phyloP scores from a whole-genome alignment of 2,888 invertebrate species.

The Xestia xanthographa region DNA sequence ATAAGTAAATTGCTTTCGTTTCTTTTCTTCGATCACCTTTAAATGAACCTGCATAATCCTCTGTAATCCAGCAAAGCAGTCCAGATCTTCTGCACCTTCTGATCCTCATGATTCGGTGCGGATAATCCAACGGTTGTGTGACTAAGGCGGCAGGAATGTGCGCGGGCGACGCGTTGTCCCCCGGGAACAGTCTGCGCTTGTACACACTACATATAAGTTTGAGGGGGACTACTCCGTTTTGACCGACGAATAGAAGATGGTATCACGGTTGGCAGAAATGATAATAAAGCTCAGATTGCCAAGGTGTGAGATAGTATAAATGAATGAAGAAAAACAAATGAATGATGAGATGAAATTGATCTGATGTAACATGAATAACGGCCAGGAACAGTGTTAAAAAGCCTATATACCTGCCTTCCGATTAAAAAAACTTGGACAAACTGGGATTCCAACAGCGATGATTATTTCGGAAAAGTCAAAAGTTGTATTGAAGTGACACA shows the following conservation, averaged over 20 bases:
- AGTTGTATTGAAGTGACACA: not conserved
- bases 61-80: slow-evolving; percentile 5
- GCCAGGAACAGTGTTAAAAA: not conserved
- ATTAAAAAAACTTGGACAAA: not conserved
- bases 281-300: not conserved
- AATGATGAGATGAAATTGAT: not conserved
- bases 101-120: slow-evolving; percentile 18
- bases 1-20: not conserved
- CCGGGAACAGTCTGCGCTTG: slow-evolving; percentile 51
- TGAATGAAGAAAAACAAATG: not conserved
- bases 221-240: slow-evolving; percentile 1
- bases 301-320: not conserved
- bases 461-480: not conserved
- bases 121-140: slow-evolving; percentile 72
- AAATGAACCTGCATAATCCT: not conserved
- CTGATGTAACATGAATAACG: not conserved
- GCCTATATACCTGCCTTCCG: not conserved
- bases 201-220: slow-evolving; percentile 11
- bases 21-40: not conserved
- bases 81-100: slow-evolving; percentile 53
- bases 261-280: not conserved
- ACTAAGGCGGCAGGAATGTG: slow-evolving; percentile 67
- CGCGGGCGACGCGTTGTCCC: slow-evolving; percentile 58
- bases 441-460: not conserved
- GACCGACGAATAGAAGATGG: not conserved